Percentiles rank a stretch among this genome's conserved stretches.
Conservation (phyloP, 2,113 vertebrate genomes). For the Solenodon paradoxus region DNA sequence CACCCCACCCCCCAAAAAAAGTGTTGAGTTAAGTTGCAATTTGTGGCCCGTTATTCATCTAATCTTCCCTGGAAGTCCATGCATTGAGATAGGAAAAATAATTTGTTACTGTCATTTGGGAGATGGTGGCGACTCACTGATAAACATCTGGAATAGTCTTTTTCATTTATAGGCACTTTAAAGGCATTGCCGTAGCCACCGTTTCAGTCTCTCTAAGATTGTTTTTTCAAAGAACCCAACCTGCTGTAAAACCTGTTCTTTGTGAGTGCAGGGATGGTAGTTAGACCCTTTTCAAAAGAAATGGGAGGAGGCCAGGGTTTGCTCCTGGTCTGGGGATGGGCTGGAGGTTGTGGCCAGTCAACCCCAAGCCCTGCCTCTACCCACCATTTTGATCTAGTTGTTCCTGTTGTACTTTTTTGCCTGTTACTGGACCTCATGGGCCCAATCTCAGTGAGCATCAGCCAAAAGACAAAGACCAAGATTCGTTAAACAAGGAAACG, state of each 20-base stretch:
- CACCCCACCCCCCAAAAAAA: too few species aligned
- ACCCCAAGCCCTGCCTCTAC: background rate
- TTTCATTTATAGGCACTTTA: background rate
- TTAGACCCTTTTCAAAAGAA: background rate
- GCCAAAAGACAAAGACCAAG: too few species aligned
- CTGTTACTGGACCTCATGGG: too few species aligned
- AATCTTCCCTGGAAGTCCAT: background rate
- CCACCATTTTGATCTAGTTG: background rate
- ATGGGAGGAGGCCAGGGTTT: background rate
- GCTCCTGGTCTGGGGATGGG: background rate
- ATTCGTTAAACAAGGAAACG: too few species aligned
- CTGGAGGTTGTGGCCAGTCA: too few species aligned
- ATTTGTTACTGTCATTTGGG: background rate
- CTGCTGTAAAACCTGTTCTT: background rate
- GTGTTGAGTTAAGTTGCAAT: background rate
- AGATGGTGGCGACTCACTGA: background rate
- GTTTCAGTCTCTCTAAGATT: background rate
- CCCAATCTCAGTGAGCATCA: too few species aligned
- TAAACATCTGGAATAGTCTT: background rate
- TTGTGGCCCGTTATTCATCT: background rate
- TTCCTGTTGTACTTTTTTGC: background rate
- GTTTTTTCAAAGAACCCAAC: background rate
- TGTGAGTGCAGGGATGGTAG: background rate
- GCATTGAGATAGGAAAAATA: background rate
- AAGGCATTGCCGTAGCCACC: background rate